These are phyloP conservation scores for Hippocampus abdominalis DNA, from an alignment of 2,113 vertebrate genomes.

Conservation along the genomic window DNA sequence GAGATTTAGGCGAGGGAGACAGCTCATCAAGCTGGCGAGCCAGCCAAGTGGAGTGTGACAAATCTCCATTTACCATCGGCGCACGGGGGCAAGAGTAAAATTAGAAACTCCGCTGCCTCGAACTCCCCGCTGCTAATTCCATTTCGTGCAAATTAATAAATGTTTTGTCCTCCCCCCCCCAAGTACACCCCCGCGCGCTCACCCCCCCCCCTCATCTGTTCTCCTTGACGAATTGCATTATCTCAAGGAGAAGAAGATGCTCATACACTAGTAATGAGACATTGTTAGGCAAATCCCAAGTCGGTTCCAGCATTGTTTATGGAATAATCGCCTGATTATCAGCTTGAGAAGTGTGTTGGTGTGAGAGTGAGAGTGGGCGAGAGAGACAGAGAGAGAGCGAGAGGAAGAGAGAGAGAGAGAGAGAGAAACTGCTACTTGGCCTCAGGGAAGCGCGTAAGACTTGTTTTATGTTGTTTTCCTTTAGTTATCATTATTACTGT, in stretches of 20 bases:
- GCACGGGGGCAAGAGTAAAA: conserved; percentile 77
- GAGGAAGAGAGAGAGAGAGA: conserved; percentile 29
- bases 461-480: conserved; percentile 59
- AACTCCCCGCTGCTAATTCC: conserved; percentile 77
- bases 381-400: conserved; percentile 4
- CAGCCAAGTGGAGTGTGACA: conserved; percentile 85
- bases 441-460: conserved; percentile 56
- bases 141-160: conserved; percentile 81
- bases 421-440: conserved; percentile 46
- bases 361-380: conserved; percentile 11
- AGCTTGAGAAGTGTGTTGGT: conserved; percentile 53
- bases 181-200: conserved; percentile 36
- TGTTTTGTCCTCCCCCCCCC: conserved; percentile 65
- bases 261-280: conserved; percentile 75
- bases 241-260: conserved; percentile 62
- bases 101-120: conserved; percentile 67
- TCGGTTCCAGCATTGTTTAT: conserved; percentile 72
- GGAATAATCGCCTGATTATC: conserved; percentile 76
- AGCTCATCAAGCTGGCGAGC: conserved; percentile 75
- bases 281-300: conserved; percentile 78
- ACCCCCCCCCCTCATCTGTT: conserved; percentile 51
- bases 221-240: conserved; percentile 75
- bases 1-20: conserved; percentile 49
- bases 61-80: conserved; percentile 85
- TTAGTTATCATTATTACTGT: conserved; percentile 54